A percentile compares a stretch with the other conserved stretches of the same genome.
Evolutionary conservation across 2,113 vertebrate genomes (phyloP).

Genomic region (Campylorhamphus procurvoides): DNA sequence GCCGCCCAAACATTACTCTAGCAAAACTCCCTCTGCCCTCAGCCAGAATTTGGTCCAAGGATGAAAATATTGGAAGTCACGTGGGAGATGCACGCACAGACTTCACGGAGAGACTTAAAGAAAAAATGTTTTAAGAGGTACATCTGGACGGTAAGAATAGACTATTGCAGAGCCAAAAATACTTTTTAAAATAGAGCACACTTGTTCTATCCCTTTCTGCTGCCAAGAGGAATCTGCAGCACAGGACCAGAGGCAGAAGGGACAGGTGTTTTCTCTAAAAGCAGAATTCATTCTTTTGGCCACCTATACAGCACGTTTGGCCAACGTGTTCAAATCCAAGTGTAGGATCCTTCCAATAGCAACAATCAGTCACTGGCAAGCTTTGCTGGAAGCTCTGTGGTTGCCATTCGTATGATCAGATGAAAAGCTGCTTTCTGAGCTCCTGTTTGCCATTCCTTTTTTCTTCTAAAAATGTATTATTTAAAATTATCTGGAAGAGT

Average conservation of each 20-base stretch:
- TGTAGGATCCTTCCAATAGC: constrained; percentile 28
- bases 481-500: constrained; percentile 30
- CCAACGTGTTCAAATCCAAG: not conserved
- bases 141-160: constrained; percentile 43
- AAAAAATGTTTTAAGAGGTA: not conserved
- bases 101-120: not conserved
- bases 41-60: not conserved
- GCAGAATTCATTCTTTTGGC: constrained; percentile 49
- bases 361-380: constrained; percentile 17
- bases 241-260: constrained; percentile 3
- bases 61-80: not conserved
- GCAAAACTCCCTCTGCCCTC: not conserved
- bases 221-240: constrained; percentile 17
- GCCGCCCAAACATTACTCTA: not conserved
- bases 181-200: constrained; percentile 29
- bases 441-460: not conserved
- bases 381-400: not conserved
- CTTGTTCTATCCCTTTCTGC: not conserved
- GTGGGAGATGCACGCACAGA: not conserved
- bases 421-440: constrained; percentile 14
- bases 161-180: not conserved
- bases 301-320: not conserved
- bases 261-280: constrained; percentile 62
- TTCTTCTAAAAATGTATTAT: not conserved
- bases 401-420: not conserved